A percentile compares a stretch with the other conserved stretches of the same genome.
Conservation (phyloP, 2,113 vertebrate species). For the Equus quagga region DNA sequence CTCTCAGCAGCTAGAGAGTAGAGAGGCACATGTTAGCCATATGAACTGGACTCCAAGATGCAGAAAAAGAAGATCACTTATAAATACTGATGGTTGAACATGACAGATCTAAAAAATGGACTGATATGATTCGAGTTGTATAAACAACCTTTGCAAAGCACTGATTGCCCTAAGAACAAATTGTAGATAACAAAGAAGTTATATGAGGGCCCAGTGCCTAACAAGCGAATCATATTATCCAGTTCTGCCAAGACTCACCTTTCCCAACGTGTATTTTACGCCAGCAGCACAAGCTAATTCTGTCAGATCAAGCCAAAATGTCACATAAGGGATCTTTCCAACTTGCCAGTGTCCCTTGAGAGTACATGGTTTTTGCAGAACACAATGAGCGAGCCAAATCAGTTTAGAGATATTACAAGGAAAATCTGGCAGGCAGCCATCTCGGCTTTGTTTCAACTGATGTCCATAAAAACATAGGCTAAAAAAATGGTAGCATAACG, state of each 20-base stretch:
- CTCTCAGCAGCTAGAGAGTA: neutral
- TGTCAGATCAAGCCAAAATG: slow-evolving; percentile 1
- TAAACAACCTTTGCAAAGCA: neutral
- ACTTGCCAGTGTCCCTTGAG: neutral
- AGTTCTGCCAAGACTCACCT: neutral
- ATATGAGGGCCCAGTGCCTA: neutral
- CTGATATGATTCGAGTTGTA: neutral
- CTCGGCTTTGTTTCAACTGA: slow-evolving; percentile 82
- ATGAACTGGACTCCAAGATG: neutral
- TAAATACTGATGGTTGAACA: neutral
- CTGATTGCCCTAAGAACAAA: neutral
- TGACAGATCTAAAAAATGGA: neutral
- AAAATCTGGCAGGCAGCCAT: slow-evolving; percentile 81
- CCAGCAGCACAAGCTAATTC: neutral
- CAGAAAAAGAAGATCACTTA: neutral
- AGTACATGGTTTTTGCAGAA: slow-evolving; percentile 50
- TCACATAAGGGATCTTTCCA: neutral
- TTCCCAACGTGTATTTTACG: neutral
- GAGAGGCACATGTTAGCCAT: neutral
- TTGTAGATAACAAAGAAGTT: neutral
- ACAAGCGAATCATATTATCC: neutral
- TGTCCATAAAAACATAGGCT: slow-evolving; percentile 83
- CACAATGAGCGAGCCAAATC: slow-evolving; percentile 61
- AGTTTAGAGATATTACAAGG: slow-evolving; percentile 77
- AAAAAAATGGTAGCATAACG: slow-evolving; percentile 77